Percentiles rank a stretch among this genome's conserved stretches.
These are phyloP conservation scores for Sweltsa coloradensis DNA, from an alignment of 1,140 invertebrate species.

Conservation along the genomic window DNA sequence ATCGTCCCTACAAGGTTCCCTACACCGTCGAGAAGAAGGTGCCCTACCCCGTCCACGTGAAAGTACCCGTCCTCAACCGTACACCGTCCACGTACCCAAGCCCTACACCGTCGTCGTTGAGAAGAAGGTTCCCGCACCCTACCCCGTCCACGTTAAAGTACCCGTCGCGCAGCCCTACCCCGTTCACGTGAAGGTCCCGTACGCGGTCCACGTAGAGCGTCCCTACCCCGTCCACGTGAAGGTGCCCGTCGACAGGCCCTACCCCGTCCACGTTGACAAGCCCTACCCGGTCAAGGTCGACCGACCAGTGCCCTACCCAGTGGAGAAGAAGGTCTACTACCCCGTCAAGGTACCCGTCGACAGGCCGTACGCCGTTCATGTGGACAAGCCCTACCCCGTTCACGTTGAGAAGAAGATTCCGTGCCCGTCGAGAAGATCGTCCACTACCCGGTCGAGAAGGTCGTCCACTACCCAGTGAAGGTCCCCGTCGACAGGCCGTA, in stretches of 20 bases:
- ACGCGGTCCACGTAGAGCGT: conserved; percentile 11
- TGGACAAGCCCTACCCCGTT: conserved; percentile 38
- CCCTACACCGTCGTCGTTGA: conserved; percentile 14
- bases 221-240: conserved; percentile 11
- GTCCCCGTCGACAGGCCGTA: conserved; percentile 5
- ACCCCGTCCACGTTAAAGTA: conserved; percentile 15
- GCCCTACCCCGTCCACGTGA: conserved; percentile 9
- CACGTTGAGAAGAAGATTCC: conserved; percentile 41
- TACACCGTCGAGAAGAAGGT: conserved; percentile 17
- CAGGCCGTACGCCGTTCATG: conserved; percentile 41
- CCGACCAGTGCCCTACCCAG: conserved; percentile 27
- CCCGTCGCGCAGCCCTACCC: conserved; percentile 15
- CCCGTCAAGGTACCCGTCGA: conserved; percentile 41
- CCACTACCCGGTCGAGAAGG: conserved; percentile 36
- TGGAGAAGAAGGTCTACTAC: conserved; percentile 15
- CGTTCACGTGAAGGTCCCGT: conserved; percentile 12
- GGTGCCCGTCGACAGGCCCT: conserved; percentile 13
- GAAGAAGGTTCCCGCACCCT: conserved; percentile 15
- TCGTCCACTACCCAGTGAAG: conserved; percentile 41
- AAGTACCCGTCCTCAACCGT: conserved; percentile 10
- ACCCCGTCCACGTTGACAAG: conserved; percentile 14
- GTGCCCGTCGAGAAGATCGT: conserved; percentile 32
- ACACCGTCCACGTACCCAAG: conserved; percentile 18
- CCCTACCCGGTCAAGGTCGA: conserved; percentile 33
- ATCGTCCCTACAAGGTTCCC: conserved; percentile 46